Evolutionary conservation across 2,797 vertebrate species (phyloP).

Genomic region (Margarornis squamiger): DNA sequence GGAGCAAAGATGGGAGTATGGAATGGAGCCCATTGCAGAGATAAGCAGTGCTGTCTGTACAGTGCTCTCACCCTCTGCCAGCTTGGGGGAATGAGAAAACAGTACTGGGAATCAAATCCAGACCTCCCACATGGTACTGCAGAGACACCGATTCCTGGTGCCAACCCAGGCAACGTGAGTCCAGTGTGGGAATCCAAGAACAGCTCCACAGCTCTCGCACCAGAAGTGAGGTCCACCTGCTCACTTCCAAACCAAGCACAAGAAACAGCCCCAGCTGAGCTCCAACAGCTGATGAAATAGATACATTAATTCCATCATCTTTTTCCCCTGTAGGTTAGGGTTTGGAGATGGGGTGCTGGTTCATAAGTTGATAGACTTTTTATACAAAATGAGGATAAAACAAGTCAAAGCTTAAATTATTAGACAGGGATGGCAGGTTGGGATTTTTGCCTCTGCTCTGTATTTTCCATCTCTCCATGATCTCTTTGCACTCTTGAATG

Average conservation of each 20-base stretch:
- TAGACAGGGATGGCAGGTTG: neutral
- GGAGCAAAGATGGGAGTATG: neutral
- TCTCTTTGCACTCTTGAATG: neutral
- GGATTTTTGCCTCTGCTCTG: neutral
- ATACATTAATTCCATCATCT: neutral
- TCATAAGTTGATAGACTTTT: neutral
- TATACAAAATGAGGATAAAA: neutral
- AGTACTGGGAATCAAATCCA: slow-evolving; percentile 49
- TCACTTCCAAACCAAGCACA: neutral
- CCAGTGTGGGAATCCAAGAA: neutral
- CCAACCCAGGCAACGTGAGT: neutral
- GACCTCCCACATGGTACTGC: slow-evolving; percentile 54
- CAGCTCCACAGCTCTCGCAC: neutral
- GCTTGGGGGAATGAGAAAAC: slow-evolving; percentile 27
- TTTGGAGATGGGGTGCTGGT: neutral
- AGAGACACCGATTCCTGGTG: neutral
- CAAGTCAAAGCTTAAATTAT: slow-evolving; percentile 23
- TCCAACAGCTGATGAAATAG: neutral
- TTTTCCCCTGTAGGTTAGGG: neutral
- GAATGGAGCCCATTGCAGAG: slow-evolving; percentile 19
- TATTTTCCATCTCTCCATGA: slow-evolving; percentile 24
- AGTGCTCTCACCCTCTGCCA: slow-evolving; percentile 21
- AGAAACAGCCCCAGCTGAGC: neutral
- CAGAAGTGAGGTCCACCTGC: neutral
- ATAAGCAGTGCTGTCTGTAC: neutral